phyloP scores from a whole-genome alignment of 2,113 vertebrate genomes.

The Myotis yumanensis region DNA sequence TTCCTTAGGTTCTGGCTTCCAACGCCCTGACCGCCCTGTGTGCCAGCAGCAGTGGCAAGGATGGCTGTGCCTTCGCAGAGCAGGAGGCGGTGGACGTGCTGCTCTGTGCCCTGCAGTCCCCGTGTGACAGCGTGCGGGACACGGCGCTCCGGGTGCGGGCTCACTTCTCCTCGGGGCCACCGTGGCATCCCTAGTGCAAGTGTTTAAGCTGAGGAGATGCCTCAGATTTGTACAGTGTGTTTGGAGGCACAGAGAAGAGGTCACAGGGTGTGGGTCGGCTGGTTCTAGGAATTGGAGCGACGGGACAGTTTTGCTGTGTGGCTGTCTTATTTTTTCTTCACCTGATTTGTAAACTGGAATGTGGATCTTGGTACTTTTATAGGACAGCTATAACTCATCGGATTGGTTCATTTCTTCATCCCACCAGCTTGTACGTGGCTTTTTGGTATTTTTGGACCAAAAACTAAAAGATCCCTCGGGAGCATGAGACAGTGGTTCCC shows the following conservation, averaged over 20 bases:
- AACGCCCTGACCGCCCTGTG: constrained; percentile 91
- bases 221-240: not conserved
- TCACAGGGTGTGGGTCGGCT: not conserved
- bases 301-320: not conserved
- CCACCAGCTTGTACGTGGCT: not conserved
- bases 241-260: not conserved
- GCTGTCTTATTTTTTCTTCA: not conserved
- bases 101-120: constrained; percentile 90
- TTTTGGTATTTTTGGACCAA: not conserved
- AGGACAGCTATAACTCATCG: not conserved
- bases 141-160: constrained; percentile 92
- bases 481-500: not conserved
- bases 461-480: not conserved
- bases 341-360: not conserved
- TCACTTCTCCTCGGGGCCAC: accelerated
- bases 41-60: constrained; percentile 90
- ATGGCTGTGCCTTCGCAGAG: constrained; percentile 93
- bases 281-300: not conserved
- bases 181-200: not conserved
- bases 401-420: not conserved
- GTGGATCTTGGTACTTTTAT: not conserved
- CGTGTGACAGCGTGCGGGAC: constrained; percentile 94
- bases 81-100: constrained; percentile 95
- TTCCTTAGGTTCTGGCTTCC: constrained; percentile 91
- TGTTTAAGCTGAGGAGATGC: not conserved